Base-by-base conservation (phyloP, 2,888 invertebrate genomes). In the Junonia oenone region DNA sequence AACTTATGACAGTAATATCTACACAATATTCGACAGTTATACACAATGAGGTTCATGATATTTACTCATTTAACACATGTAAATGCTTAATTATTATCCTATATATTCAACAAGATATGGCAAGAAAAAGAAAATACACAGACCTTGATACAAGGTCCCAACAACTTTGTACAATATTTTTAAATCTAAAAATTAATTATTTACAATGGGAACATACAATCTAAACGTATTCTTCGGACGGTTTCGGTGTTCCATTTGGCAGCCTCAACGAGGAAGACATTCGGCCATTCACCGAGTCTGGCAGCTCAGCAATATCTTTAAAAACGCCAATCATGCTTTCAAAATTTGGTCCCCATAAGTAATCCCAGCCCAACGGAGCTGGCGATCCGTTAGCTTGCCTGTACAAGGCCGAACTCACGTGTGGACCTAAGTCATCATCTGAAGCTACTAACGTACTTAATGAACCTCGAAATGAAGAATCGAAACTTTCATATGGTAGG, bases 331-430 rank as follows among this genome's bases (percentile, higher is more conserved):
- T 97, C 76, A 98, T 92, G 78, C 96, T 97, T 82, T 98, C 97
- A 82, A 98, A 98, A 85, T 97, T 98, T 15, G 98, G 97, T 6
- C 98, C 98, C 98, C 98, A 98, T 63, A 98, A 88, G 76, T 98
- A 97, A 76, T 98, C 98, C 97, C 98, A 98, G 52, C 97, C 96
- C 45, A 98, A 91, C 3, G 94, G 92, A 0, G 95, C 94, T 0
- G 96, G 95, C 0, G 96, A 95, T 48, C 94, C 95, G 72, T 94
- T 95, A 1, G 94, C 92, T 61, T 96, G 95, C 64, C 96, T 91
- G 73, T 97, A 97, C 55, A 96, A 85, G 9, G 92, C 93, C 15
- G 96, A 94, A 46, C 95, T 95, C 74, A 95, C 93, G 65, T 95
- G 95, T n/a, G 94, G 94, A 4, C 94, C 94, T 49, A 97, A 85